Percentiles rank a stretch among this genome's conserved stretches.
Evolutionary conservation across 2,113 vertebrate species (phyloP).

Genomic region (Esox niger): DNA sequence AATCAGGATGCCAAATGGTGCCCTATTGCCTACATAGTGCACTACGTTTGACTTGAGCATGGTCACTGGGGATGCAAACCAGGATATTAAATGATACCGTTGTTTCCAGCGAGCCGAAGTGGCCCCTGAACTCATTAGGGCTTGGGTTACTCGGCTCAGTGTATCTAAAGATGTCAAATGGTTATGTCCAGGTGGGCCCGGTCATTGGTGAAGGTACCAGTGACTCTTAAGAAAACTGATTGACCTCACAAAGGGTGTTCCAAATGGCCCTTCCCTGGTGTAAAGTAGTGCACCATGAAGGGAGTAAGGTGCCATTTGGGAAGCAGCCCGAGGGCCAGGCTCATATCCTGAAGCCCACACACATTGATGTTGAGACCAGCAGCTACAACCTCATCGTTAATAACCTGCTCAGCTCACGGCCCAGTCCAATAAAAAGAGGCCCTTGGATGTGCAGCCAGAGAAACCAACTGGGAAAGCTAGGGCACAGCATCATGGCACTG

Average conservation of each 20-base stretch:
- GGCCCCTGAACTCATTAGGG: neutral
- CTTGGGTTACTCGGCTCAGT: neutral
- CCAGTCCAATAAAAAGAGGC: slow-evolving; percentile 48
- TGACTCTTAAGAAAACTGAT: neutral
- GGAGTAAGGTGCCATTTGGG: too few relatives aligned
- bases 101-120: slow-evolving; percentile 6
- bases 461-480: neutral
- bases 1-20: too few relatives aligned
- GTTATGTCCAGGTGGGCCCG: slow-evolving; percentile 6
- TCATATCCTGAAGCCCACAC: slow-evolving; percentile 4
- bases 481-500: neutral
- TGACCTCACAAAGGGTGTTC: neutral
- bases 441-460: neutral
- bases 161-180: neutral
- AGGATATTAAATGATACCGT: slow-evolving; percentile 1
- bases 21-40: too few relatives aligned
- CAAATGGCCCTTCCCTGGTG: too few relatives aligned
- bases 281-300: too few relatives aligned
- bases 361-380: slow-evolving; percentile 26
- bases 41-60: too few relatives aligned
- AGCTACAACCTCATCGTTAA: slow-evolving; percentile 23
- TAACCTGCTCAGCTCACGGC: slow-evolving; percentile 18
- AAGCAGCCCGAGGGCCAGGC: neutral
- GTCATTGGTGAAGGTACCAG: neutral
- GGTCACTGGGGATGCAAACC: too few relatives aligned